Conservation (phyloP, 2,888 invertebrate species). For the Volucella bombylans region DNA sequence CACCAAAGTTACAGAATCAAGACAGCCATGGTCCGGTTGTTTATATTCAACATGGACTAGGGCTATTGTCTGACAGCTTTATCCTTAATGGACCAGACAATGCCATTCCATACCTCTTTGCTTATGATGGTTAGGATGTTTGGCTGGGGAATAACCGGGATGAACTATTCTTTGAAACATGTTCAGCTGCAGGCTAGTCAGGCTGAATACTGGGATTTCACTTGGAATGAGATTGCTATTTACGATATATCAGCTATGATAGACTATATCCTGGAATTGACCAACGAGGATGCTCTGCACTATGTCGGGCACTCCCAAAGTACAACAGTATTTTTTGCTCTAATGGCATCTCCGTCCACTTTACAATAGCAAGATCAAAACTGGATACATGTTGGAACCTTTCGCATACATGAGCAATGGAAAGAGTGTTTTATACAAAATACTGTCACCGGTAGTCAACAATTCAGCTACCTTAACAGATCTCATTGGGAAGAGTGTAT, state of each 20-base stretch:
- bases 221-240: constrained; percentile 93
- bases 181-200: constrained; percentile 72
- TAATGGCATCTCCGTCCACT: constrained; percentile 83
- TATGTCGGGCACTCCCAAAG: constrained; percentile 96
- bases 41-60: constrained; percentile 90
- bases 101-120: constrained; percentile 83
- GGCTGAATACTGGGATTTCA: constrained; percentile 79
- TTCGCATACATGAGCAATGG: constrained; percentile 86
- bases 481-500: too few relatives aligned
- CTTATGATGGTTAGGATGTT: constrained; percentile 88
- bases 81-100: constrained; percentile 84
- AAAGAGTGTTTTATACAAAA: constrained; percentile 81
- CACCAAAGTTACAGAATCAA: constrained; percentile 67
- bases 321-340: constrained; percentile 88
- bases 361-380: constrained; percentile 83
- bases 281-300: constrained; percentile 56
- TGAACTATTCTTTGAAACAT: constrained; percentile 83
- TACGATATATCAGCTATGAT: constrained; percentile 92
- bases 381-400: constrained; percentile 85
- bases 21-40: constrained; percentile 83
- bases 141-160: constrained; percentile 93
- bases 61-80: constrained; percentile 88
- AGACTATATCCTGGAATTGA: constrained; percentile 84
- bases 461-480: not conserved
- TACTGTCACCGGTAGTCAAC: constrained; percentile 80